Evolutionary conservation across 1,140 invertebrate species (phyloP).

Genomic region (Pentalonia nigronervosa): DNA sequence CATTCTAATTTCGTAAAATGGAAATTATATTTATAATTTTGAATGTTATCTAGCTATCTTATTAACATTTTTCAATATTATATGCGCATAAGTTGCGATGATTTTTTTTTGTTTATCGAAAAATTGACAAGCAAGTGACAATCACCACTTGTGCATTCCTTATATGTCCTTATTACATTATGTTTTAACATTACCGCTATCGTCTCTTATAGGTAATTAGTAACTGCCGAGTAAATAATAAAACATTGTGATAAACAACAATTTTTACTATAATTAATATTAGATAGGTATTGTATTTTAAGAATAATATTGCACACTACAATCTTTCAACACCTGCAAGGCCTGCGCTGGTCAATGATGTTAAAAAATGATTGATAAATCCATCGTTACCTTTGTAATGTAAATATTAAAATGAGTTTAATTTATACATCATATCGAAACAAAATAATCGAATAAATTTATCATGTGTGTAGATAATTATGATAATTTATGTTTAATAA

Average conservation of each 20-base stretch:
- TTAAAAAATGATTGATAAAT: constrained; percentile 16
- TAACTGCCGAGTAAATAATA: neutral
- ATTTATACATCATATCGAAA: neutral
- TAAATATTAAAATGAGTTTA: neutral
- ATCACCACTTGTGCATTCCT: neutral
- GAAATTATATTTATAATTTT: neutral
- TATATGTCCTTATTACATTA: neutral
- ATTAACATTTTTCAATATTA: neutral
- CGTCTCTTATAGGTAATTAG: neutral
- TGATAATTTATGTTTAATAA: constrained; percentile 8
- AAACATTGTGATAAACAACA: neutral
- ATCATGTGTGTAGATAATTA: constrained; percentile 10
- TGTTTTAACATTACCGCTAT: neutral
- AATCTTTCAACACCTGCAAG: neutral
- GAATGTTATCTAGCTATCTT: neutral
- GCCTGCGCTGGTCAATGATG: neutral
- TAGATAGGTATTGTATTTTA: neutral
- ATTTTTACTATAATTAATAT: neutral
- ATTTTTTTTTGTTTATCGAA: neutral
- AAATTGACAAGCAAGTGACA: neutral
- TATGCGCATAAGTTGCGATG: neutral
- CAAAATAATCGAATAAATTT: constrained; percentile 15
- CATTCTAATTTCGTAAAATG: neutral
- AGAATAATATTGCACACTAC: neutral
- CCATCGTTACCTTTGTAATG: neutral